Evolutionary conservation across 53 echinoderm and acorn worm genomes (phyloP), one percentile per base, ranked within the genome.

Genomic region (Echinometra lucunter): DNA sequence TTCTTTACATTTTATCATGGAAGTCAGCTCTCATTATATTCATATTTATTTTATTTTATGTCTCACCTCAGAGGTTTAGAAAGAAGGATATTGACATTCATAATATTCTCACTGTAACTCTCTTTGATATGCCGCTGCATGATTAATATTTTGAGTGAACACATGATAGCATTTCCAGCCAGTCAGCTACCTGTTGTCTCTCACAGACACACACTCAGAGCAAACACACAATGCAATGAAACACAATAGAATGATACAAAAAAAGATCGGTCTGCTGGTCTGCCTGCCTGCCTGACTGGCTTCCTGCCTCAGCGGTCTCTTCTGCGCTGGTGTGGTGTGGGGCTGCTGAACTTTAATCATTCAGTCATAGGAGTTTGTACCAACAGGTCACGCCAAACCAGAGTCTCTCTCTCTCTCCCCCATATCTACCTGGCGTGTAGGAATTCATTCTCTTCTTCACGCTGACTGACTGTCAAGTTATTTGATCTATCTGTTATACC

Each of bases 271-370:
- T 11, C 49, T 47, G 42, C 85, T 85, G 85, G 78, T n/a, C 81
- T 35, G 34, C 42, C 42, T 37, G 74, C 44, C 81, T 81, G 44
- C 81, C 42, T 17, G 25, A 23, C 81, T 44, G 81, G 19, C 81
- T 81, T 10, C 44, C 81, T 19, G 23, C 44, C 81, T 19, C 40
- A 21, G 6, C 9, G 30, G n/a, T n/a, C n/a, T n/a, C n/a, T n/a
- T 34, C 6, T 45, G 44, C 49, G 85, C 49, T 85, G 47, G 85
- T 85, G 53, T 30, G 85, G 85, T 85, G 10, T 42, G 85, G 85
- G 47, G 49, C 85, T 85, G 45, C 85, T 47, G 45, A 85, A 85
- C 85, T 85, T 45, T 49, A 85, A 85, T 85, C 85, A 85, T 85
- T 85, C 49, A 49, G 12, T 85, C 47, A n/a, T 49, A 49, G 85